Conservation (phyloP, 2,797 vertebrate genomes). For the Sitta carolinensis region DNA sequence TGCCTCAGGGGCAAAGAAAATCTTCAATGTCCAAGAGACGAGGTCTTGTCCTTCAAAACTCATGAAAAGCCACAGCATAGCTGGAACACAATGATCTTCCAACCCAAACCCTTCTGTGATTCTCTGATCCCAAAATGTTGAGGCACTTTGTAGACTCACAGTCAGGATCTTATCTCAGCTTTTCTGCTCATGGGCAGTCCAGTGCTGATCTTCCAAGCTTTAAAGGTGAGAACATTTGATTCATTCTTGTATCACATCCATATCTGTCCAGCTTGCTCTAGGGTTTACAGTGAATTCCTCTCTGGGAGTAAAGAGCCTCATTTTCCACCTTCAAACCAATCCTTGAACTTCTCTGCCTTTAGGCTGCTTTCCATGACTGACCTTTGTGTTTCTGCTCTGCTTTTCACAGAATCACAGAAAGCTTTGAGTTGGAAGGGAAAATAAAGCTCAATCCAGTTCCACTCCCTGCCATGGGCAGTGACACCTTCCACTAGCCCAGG, state of each 20-base stretch:
- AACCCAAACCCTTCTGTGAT: neutral
- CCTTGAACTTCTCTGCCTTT: neutral
- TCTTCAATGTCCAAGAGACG: neutral
- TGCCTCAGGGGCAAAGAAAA: neutral
- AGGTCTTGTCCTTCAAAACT: neutral
- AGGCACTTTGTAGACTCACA: neutral
- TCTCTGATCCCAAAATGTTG: neutral
- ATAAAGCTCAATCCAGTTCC: neutral
- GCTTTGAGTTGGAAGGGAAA: neutral
- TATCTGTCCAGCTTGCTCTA: neutral
- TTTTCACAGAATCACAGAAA: neutral
- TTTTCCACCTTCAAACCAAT: neutral
- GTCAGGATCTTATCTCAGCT: neutral
- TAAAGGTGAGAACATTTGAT: neutral
- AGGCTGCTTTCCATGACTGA: neutral
- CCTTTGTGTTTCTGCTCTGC: neutral
- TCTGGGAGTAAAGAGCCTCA: neutral
- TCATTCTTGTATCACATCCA: neutral
- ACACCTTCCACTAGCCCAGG: accelerated
- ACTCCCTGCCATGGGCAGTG: neutral
- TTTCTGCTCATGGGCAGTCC: neutral
- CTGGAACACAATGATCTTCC: neutral
- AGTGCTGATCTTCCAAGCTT: neutral
- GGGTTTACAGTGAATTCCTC: neutral
- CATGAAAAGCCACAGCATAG: accelerated